Conservation (phyloP, 1,140 invertebrate species). For the Phenacoccus solenopsis region DNA sequence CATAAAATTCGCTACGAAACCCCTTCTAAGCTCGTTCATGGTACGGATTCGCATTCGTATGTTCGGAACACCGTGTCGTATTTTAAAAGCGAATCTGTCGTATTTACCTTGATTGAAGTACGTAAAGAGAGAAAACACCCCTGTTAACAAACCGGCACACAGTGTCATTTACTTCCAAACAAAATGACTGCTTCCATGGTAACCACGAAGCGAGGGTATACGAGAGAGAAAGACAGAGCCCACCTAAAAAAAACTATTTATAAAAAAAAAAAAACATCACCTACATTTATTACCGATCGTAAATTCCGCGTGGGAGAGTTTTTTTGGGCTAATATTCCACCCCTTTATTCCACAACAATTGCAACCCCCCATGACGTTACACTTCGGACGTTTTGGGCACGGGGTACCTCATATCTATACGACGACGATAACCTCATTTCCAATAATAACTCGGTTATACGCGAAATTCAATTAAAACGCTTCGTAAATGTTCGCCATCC, state of each 20-base stretch:
- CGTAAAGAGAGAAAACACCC: background rate
- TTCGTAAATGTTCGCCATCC: too few species aligned
- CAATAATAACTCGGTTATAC: conserved; percentile 2
- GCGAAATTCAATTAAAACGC: background rate
- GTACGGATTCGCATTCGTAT: too few species aligned
- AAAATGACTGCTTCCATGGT: conserved; percentile 1
- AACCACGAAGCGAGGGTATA: background rate
- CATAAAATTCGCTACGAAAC: too few species aligned
- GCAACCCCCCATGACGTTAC: too few species aligned
- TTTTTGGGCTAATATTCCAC: background rate
- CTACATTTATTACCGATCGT: too few species aligned
- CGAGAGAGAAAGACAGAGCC: background rate
- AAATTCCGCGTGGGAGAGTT: background rate
- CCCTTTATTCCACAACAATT: too few species aligned
- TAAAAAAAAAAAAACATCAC: background rate
- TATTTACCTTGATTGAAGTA: background rate
- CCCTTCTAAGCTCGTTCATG: too few species aligned
- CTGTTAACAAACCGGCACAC: background rate
- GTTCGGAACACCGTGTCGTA: too few species aligned
- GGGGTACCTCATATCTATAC: background rate
- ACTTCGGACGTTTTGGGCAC: too few species aligned
- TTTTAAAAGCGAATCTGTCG: background rate
- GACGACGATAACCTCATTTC: background rate
- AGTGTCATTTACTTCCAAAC: background rate
- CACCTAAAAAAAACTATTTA: background rate